Evolutionary conservation across 1,140 invertebrate genomes (phyloP), one percentile per base, ranked within the genome.

Genomic region (Danaus plexippus): DNA sequence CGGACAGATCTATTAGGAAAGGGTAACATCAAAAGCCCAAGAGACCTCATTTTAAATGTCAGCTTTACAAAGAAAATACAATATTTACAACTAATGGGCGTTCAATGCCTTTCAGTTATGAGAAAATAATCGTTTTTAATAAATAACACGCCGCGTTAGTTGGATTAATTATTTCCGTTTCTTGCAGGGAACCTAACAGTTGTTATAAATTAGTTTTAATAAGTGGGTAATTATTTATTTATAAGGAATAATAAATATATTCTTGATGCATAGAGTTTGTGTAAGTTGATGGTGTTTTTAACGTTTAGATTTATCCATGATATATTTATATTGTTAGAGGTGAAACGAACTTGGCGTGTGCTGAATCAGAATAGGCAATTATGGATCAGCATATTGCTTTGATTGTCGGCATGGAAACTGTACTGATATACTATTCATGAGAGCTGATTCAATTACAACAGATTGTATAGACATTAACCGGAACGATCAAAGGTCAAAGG

Each of bases 401-500:
- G 12, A 9, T 60, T 43, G 47, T 15, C 50, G 50, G 47, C 61
- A 49, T 65, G 62, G 52, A 61, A 64, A 59, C 52, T 12, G 22
- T 65, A 67, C 67, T 61, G 57, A 64, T 59, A 72, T 65, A 53
- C 64, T 71, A 73, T 75, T 73, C 66, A 73, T 72, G 64, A 66
- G 67, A 63, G 65, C 59, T 66, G 41, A 78, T 75, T 78, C 65
- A 80, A 78, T 78, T 71, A 71, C 69, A 55, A 60, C 22, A 52
- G 56, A 53, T 54, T 63, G 57, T 69, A 66, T 64, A 56, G 52
- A 66, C 58, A 71, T 64, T 69, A 69, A 66, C 56, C 63, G 58
- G 67, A 64, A 64, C 57, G 53, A 57, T 52, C 51, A 77, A 81
- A 79, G 75, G 77, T 76, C 70, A 77, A 47, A 70, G 71, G 66